These are phyloP conservation scores for Drosophila anomalata DNA, from an alignment of 2,888 invertebrate genomes.

Conservation along the genomic window DNA sequence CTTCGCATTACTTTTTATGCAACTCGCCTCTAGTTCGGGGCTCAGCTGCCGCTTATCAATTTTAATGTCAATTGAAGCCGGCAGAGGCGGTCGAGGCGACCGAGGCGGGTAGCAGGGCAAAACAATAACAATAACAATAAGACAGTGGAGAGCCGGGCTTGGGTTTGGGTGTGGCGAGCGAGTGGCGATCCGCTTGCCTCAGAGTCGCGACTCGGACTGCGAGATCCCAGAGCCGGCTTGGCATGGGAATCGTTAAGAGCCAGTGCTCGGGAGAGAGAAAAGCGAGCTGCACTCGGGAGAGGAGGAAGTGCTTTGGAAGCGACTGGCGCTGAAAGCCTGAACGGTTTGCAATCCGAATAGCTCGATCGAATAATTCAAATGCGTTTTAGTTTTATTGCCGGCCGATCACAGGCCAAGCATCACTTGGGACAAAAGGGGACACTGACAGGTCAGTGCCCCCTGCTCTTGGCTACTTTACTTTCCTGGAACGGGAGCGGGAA, in stretches of 20 bases:
- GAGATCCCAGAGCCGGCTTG: slow-evolving; percentile 39
- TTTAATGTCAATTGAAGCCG: slow-evolving; percentile 66
- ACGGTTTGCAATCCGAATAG: background rate
- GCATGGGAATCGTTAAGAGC: slow-evolving; percentile 25
- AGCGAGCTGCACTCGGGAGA: slow-evolving; percentile 7
- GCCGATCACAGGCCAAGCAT: background rate
- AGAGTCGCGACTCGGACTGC: slow-evolving; percentile 63
- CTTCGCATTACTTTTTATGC: slow-evolving; percentile 77
- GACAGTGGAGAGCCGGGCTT: slow-evolving; percentile 4
- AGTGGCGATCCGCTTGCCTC: slow-evolving; percentile 49
- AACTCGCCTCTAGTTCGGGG: slow-evolving; percentile 52
- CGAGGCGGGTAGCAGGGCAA: slow-evolving; percentile 24
- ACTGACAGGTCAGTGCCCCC: background rate
- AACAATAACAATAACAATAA: slow-evolving; percentile 57
- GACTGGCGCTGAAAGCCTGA: background rate
- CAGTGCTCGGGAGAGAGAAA: slow-evolving; percentile 33
- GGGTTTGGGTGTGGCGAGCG: slow-evolving; percentile 23
- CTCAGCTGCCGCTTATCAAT: slow-evolving; percentile 68
- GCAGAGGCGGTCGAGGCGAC: slow-evolving; percentile 26
- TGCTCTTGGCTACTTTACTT: background rate
- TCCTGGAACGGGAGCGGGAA: slow-evolving; percentile 15
- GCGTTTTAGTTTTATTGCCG: background rate
- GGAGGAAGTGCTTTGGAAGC: background rate
- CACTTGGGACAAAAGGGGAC: background rate
- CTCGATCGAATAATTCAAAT: background rate